phyloP scores from a whole-genome alignment of 1,140 invertebrate species.

The Acyrthosiphon pisum region DNA sequence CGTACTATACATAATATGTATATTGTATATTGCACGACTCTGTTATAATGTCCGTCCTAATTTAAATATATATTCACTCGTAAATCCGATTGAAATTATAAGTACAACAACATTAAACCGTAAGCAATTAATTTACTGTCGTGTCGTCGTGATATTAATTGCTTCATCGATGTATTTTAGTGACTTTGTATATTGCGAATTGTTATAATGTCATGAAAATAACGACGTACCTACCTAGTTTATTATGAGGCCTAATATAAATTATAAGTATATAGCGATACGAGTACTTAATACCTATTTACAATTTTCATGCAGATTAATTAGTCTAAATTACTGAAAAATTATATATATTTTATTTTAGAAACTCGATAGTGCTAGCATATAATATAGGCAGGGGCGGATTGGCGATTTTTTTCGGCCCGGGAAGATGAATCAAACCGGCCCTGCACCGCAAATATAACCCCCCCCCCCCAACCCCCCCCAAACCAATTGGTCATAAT shows the following conservation, averaged over 20 bases:
- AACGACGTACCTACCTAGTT: not conserved
- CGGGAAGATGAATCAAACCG: no score
- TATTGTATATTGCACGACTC: not conserved
- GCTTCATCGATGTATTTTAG: not conserved
- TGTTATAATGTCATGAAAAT: not conserved
- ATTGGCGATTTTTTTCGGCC: no score
- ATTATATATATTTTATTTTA: not conserved
- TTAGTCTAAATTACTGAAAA: not conserved
- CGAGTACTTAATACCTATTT: no score
- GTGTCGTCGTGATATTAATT: not conserved
- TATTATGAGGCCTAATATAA: not conserved
- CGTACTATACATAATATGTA: no score
- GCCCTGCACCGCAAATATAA: no score
- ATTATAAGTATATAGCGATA: not conserved
- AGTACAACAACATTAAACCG: not conserved
- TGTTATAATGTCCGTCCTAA: not conserved
- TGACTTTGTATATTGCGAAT: not conserved
- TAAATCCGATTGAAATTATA: not conserved
- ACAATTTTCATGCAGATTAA: not conserved
- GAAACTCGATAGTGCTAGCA: not conserved
- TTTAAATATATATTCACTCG: not conserved
- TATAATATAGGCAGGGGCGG: no score
- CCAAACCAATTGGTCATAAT: no score
- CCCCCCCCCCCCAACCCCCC: no score
- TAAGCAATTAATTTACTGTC: not conserved